A percentile compares a stretch with the other conserved stretches of the same genome.
These are phyloP conservation scores for Omphaloscelis lunosa DNA, from an alignment of 2,888 invertebrate species.

Conservation along the genomic window DNA sequence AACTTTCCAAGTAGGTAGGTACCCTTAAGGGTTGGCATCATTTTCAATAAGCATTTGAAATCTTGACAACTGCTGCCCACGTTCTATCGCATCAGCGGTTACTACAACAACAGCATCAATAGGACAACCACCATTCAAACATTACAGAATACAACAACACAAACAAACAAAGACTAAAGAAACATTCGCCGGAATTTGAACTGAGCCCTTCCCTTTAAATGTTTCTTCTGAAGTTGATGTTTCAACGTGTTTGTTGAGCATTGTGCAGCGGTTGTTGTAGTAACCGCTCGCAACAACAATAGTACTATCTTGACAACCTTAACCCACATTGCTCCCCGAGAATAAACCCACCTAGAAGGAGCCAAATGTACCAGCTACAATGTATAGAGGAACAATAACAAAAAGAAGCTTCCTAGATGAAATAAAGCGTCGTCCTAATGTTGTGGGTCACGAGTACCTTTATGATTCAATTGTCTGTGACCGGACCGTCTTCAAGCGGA, in stretches of 20 bases:
- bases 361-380: conserved; percentile 9
- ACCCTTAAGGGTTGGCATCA: background rate
- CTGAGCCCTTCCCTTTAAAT: conserved; percentile 19
- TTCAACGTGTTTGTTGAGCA: background rate
- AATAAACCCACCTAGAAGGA: conserved; percentile 33
- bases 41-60: background rate
- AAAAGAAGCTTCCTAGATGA: conserved; percentile 32
- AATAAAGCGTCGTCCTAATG: conserved; percentile 62
- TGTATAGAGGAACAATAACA: conserved; percentile 36
- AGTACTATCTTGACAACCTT: conserved; percentile 46
- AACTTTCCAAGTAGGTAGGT: background rate
- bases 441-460: conserved; percentile 77
- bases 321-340: conserved; percentile 33
- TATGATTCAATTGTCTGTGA: conserved; percentile 86
- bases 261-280: background rate
- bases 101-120: background rate
- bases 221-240: background rate
- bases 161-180: too few relatives aligned
- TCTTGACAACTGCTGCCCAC: background rate
- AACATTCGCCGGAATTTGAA: conserved; percentile 13
- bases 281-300: conserved; percentile 1
- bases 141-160: too few relatives aligned
- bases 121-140: too few relatives aligned
- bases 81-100: background rate
- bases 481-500: conserved; percentile 80